phyloP scores from a whole-genome alignment of 2,113 vertebrate species.

The Poecilia latipinna region DNA sequence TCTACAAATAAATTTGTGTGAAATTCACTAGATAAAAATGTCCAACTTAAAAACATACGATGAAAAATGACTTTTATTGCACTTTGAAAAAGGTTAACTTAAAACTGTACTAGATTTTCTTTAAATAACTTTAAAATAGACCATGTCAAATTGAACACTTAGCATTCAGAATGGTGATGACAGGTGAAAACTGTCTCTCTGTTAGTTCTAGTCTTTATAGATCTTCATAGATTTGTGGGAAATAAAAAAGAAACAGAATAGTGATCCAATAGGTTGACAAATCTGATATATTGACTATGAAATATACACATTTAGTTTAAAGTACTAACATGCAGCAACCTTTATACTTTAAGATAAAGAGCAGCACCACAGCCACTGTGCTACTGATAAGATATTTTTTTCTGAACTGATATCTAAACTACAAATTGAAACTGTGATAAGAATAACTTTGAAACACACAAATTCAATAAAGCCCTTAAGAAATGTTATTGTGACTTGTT shows the following conservation, averaged over 20 bases:
- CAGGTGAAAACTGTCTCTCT: too few species aligned
- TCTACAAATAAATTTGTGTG: too few species aligned
- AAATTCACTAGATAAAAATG: too few species aligned
- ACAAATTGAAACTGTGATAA: background rate
- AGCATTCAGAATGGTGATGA: too few species aligned
- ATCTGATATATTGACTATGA: background rate
- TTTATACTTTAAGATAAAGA: background rate
- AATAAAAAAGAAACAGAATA: background rate
- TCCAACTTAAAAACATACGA: too few species aligned
- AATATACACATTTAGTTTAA: background rate
- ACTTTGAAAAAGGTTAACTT: too few species aligned
- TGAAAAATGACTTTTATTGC: too few species aligned
- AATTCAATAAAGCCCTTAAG: background rate
- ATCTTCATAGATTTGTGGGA: too few species aligned
- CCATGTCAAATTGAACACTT: too few species aligned
- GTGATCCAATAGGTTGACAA: background rate
- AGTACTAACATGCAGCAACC: background rate
- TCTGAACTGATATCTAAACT: background rate
- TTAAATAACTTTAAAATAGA: too few species aligned
- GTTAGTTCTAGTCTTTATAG: too few species aligned
- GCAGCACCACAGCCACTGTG: background rate
- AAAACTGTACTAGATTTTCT: too few species aligned
- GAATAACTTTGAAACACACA: background rate
- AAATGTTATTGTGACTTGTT: background rate
- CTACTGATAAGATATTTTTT: background rate